Percentiles rank a stretch among this genome's conserved stretches.
Evolutionary conservation across 2,113 vertebrate genomes (phyloP).

Genomic region (Ariopsis seemanni): DNA sequence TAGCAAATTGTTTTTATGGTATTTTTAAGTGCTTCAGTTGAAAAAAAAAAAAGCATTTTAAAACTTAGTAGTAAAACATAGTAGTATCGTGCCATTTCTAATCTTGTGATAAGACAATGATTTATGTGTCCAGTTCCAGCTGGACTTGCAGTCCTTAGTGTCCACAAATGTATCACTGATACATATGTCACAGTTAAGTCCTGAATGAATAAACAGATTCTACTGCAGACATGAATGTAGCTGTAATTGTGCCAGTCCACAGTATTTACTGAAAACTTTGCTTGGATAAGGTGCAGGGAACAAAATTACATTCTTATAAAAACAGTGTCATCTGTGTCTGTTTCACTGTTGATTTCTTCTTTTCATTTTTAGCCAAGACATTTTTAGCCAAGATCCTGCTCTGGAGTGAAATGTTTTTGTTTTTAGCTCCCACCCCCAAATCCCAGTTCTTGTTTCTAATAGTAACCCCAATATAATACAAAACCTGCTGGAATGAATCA

Average conservation of each 20-base stretch:
- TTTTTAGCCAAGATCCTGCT: background rate
- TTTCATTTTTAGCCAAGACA: background rate
- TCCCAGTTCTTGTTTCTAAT: background rate
- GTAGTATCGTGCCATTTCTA: background rate
- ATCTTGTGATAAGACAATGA: background rate
- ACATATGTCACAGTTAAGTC: background rate
- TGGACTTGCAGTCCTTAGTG: background rate
- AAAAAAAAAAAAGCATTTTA: background rate
- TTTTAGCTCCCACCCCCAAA: background rate
- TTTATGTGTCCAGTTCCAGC: background rate
- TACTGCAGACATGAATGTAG: background rate
- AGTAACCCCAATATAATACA: slow-evolving; percentile 21
- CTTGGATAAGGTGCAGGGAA: background rate
- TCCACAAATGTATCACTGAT: background rate
- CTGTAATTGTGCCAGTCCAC: background rate
- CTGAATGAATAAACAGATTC: background rate
- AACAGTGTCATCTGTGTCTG: too few relatives aligned
- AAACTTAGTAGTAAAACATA: background rate
- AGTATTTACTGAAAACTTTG: background rate
- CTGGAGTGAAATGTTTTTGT: background rate
- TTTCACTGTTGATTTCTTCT: background rate
- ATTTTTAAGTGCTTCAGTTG: background rate
- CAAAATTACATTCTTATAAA: background rate
- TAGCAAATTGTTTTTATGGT: background rate
- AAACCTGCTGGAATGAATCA: slow-evolving; percentile 36